Evolutionary conservation across 92 coral and sea anemone species (phyloP).

Genomic region (Chrysogorgia sp.): DNA sequence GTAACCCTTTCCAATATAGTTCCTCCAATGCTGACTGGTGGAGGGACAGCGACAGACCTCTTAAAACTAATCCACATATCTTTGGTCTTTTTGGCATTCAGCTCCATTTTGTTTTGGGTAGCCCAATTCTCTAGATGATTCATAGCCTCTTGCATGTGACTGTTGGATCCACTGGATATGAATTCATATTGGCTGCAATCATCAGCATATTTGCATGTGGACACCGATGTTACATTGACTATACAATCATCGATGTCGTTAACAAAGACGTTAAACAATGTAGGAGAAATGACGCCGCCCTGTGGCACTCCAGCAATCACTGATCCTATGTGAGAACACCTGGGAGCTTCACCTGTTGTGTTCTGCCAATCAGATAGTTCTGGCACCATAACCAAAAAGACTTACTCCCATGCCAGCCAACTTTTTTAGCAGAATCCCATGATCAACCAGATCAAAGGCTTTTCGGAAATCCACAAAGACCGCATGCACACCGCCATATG

Average conservation of each 20-base stretch:
- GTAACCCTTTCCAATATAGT: too few species aligned
- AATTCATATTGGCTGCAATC: conserved; percentile 57
- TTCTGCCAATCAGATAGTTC: too few species aligned
- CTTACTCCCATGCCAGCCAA: conserved; percentile 54
- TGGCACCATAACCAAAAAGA: too few species aligned
- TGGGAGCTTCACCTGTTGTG: too few species aligned
- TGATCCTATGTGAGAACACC: too few species aligned
- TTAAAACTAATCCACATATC: conserved; percentile 7
- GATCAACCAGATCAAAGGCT: conserved; percentile 55
- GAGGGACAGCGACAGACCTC: too few species aligned
- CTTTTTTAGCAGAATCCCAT: conserved; percentile 46
- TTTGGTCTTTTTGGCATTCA: background rate
- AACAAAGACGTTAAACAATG: conserved; percentile 30
- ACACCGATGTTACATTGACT: conserved; percentile 4
- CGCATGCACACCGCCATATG: conserved; percentile 34
- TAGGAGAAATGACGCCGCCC: too few species aligned
- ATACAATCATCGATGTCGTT: conserved; percentile 45
- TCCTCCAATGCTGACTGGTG: too few species aligned
- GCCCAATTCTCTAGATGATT: conserved; percentile 30
- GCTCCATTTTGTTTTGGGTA: conserved; percentile 11
- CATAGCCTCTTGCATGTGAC: conserved; percentile 50
- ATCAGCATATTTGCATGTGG: conserved; percentile 55
- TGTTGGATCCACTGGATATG: conserved; percentile 10
- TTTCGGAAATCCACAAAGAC: conserved; percentile 55
- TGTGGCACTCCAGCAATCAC: too few species aligned